Percentiles rank a stretch among this genome's conserved stretches.
phyloP scores from a whole-genome alignment of 2,797 vertebrate genomes.

The Danio tinwini region DNA sequence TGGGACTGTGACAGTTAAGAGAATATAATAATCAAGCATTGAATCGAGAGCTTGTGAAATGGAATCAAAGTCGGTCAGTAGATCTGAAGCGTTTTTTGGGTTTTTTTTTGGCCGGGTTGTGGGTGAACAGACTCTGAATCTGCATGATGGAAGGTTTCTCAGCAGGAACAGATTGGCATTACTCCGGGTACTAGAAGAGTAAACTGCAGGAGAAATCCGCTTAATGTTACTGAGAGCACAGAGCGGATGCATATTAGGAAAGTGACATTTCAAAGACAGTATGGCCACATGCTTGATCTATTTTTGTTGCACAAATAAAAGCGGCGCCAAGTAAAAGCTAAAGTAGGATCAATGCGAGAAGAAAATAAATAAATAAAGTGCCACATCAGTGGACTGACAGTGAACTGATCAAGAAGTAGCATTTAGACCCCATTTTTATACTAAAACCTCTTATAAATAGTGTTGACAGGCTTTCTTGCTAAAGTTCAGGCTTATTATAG shows the following conservation, averaged over 20 bases:
- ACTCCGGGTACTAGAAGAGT: conserved; percentile 59
- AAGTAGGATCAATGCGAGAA: not conserved
- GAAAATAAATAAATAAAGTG: not conserved
- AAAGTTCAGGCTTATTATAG: not conserved
- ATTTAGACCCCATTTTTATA: too few relatives aligned
- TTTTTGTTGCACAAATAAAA: not conserved
- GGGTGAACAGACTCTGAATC: conserved; percentile 70
- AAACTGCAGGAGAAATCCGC: conserved; percentile 61
- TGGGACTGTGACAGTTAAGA: too few relatives aligned
- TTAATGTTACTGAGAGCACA: conserved; percentile 58
- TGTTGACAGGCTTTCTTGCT: not conserved
- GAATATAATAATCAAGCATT: too few relatives aligned
- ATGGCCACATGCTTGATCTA: conserved; percentile 1
- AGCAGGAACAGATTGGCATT: conserved; percentile 79
- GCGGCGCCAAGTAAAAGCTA: not conserved
- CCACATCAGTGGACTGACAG: not conserved
- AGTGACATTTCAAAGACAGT: conserved; percentile 1
- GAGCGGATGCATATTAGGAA: not conserved
- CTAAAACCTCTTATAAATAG: not conserved
- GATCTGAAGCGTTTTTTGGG: not conserved
- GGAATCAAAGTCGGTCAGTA: too few relatives aligned
- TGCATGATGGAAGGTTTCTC: conserved; percentile 78
- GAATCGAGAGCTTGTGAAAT: too few relatives aligned
- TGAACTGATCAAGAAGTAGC: not conserved
- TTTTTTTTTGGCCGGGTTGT: conserved; percentile 65